phyloP scores from a whole-genome alignment of 2,113 vertebrate species.

The Puffinus mauretanicus region DNA sequence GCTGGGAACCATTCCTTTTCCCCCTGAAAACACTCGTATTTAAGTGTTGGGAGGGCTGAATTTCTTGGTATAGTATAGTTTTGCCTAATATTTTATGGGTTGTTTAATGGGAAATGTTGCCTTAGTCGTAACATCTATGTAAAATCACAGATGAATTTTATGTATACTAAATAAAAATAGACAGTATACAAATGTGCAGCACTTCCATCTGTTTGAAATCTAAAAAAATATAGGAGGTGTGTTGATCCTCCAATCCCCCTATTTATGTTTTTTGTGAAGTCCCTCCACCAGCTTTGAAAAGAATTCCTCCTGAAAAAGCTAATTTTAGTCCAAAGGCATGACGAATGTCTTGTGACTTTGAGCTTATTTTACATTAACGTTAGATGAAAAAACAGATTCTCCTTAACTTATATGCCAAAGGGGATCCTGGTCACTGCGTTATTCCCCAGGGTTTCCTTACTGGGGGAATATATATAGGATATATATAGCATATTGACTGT shows the following conservation, averaged over 20 bases:
- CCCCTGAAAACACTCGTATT: background rate
- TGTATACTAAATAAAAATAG: background rate
- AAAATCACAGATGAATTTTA: background rate
- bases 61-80: background rate
- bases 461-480: too few species aligned
- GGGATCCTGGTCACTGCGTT: accelerated
- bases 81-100: background rate
- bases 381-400: background rate
- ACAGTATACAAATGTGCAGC: background rate
- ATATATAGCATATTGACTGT: background rate
- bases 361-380: background rate
- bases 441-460: background rate
- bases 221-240: background rate
- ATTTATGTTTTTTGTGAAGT: background rate
- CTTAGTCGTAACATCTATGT: background rate
- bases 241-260: background rate
- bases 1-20: background rate
- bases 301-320: background rate
- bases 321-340: background rate
- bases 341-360: background rate
- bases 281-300: background rate
- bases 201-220: background rate
- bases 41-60: background rate
- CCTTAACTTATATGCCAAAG: background rate
- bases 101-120: background rate